Evolutionary conservation across 2,888 invertebrate species (phyloP).

Genomic region (Scaptomyza flava): DNA sequence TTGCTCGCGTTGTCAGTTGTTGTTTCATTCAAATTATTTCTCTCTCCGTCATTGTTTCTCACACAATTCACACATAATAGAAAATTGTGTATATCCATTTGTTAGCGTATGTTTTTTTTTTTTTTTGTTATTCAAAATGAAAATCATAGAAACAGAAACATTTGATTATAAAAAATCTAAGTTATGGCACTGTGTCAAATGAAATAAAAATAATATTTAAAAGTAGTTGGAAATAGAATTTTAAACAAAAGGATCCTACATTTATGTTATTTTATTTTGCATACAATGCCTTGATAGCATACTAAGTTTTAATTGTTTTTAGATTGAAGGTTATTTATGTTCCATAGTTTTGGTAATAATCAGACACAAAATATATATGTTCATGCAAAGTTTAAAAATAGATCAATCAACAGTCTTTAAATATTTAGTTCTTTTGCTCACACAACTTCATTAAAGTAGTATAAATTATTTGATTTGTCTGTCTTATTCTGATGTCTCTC

Average conservation of each 20-base stretch:
- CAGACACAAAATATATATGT: not conserved
- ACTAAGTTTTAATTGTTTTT: too few species aligned
- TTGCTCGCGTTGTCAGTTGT: constrained; percentile 57
- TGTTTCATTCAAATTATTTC: constrained; percentile 55
- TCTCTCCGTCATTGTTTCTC: constrained; percentile 33
- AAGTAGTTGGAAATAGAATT: too few species aligned
- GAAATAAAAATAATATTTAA: too few species aligned
- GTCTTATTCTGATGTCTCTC: not conserved
- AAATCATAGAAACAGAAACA: constrained; percentile 12
- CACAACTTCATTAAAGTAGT: constrained; percentile 3
- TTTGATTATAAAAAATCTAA: not conserved
- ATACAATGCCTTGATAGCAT: too few species aligned
- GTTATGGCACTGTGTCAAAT: not conserved
- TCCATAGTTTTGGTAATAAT: too few species aligned
- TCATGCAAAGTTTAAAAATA: not conserved
- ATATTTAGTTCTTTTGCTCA: not conserved
- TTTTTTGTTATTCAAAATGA: constrained; percentile 23
- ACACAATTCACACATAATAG: constrained; percentile 76
- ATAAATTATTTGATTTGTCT: not conserved
- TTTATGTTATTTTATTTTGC: too few species aligned
- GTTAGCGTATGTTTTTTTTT: constrained; percentile 28
- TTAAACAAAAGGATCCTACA: too few species aligned
- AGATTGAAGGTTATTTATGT: too few species aligned
- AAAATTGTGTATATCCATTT: constrained; percentile 69
- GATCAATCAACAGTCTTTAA: not conserved